phyloP scores from a whole-genome alignment of 2,113 vertebrate genomes.

The Leptobrachium leishanense region DNA sequence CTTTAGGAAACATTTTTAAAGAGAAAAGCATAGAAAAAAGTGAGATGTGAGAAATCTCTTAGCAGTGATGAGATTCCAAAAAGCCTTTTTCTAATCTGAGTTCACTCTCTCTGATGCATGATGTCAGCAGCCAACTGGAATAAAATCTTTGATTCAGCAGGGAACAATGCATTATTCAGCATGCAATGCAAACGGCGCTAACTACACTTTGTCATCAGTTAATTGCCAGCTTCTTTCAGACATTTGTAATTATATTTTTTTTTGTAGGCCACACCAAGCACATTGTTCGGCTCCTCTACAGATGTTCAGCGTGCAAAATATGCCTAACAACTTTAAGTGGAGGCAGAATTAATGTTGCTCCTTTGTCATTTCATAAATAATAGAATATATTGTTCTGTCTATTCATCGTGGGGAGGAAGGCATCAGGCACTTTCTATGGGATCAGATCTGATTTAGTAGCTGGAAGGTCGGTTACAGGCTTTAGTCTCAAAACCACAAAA shows the following conservation, averaged over 20 bases:
- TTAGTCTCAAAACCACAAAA: neutral
- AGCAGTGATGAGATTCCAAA: neutral
- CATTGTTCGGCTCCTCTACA: conserved; percentile 39
- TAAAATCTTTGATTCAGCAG: conserved; percentile 34
- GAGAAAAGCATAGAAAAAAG: neutral
- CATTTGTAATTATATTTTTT: conserved; percentile 37
- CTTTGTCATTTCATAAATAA: conserved; percentile 23
- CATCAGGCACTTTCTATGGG: neutral
- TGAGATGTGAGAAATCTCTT: neutral
- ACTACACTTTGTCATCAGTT: conserved; percentile 41
- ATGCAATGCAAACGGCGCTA: conserved; percentile 37
- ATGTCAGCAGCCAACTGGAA: conserved; percentile 40
- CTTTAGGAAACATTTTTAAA: neutral
- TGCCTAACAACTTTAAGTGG: neutral
- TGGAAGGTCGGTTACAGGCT: conserved; percentile 12
- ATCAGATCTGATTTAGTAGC: neutral
- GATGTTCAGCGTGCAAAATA: conserved; percentile 34
- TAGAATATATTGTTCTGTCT: conserved; percentile 23
- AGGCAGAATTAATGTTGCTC: conserved; percentile 23
- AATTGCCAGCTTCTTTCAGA: conserved; percentile 39
- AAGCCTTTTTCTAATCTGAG: conserved; percentile 6
- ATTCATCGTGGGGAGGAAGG: neutral
- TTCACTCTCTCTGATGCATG: conserved; percentile 36
- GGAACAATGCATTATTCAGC: conserved; percentile 44
- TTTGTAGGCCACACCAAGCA: conserved; percentile 39